A percentile compares a stretch with the other conserved stretches of the same genome.
phyloP scores from a whole-genome alignment of 2,113 vertebrate species.

The Glareola pratincola region DNA sequence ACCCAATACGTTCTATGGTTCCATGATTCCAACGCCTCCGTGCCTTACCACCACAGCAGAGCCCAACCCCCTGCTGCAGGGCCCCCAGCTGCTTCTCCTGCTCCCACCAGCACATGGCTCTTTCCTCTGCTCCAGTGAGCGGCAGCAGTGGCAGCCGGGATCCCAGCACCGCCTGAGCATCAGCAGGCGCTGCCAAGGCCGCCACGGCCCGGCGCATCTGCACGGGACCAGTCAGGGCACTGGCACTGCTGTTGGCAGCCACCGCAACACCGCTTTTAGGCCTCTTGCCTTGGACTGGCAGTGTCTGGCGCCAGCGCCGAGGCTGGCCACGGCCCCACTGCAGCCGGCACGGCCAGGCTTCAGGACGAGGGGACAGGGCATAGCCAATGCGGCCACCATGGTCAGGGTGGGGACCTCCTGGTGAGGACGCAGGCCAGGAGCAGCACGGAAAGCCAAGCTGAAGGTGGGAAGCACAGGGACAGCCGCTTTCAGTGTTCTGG shows the following conservation, averaged over 20 bases:
- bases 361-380: not conserved
- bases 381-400: not conserved
- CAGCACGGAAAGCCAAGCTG: not conserved
- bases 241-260: not conserved
- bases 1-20: no score
- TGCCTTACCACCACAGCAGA: not conserved
- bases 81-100: not conserved
- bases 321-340: not conserved
- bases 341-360: not conserved
- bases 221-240: not conserved
- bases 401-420: no score
- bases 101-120: not conserved
- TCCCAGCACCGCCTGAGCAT: not conserved
- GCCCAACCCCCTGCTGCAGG: not conserved
- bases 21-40: not conserved
- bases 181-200: accelerated
- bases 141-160: accelerated
- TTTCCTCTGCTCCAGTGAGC: not conserved
- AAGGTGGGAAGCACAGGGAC: not conserved
- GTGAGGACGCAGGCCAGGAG: accelerated
- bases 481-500: not conserved
- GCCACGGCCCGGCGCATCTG: not conserved
- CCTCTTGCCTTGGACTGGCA: accelerated
- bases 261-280: not conserved
- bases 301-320: not conserved